Evolutionary conservation across 2,888 invertebrate species (phyloP).

Genomic region (Lydus trimaculatus): DNA sequence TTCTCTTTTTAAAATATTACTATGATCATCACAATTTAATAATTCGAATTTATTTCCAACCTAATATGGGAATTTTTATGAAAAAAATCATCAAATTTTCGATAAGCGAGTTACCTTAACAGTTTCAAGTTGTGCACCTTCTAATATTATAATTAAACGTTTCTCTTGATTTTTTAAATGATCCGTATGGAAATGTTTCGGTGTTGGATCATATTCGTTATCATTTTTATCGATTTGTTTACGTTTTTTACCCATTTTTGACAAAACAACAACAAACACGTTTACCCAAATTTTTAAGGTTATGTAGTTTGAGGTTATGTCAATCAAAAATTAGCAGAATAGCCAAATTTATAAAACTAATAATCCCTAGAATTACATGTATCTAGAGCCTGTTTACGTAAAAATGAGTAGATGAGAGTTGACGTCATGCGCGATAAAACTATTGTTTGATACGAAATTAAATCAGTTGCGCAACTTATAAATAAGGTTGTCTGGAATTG

Average conservation of each 20-base stretch:
- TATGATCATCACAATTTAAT: slow-evolving; percentile 94
- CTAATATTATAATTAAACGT: slow-evolving; percentile 89
- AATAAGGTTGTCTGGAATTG: no score
- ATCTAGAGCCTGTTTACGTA: no score
- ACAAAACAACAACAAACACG: neutral
- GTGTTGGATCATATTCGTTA: slow-evolving; percentile 81
- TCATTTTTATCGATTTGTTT: slow-evolving; percentile 65
- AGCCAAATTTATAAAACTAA: no score
- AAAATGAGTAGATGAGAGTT: no score
- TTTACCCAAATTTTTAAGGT: neutral
- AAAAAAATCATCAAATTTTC: no score
- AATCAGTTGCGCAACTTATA: no score
- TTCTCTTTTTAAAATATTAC: slow-evolving; percentile 81
- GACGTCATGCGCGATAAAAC: no score
- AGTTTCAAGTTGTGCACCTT: slow-evolving; percentile 94
- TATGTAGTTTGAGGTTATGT: neutral
- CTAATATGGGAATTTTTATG: no score
- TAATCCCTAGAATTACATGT: no score
- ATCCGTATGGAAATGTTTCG: slow-evolving; percentile 78
- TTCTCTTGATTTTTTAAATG: slow-evolving; percentile 87
- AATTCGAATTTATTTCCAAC: slow-evolving; percentile 88
- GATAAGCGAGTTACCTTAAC: slow-evolving; percentile 77
- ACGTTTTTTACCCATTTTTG: slow-evolving; percentile 65
- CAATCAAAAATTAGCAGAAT: no score
- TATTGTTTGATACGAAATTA: no score